phyloP scores from a whole-genome alignment of 2,797 vertebrate species.

The Spea hammondii region DNA sequence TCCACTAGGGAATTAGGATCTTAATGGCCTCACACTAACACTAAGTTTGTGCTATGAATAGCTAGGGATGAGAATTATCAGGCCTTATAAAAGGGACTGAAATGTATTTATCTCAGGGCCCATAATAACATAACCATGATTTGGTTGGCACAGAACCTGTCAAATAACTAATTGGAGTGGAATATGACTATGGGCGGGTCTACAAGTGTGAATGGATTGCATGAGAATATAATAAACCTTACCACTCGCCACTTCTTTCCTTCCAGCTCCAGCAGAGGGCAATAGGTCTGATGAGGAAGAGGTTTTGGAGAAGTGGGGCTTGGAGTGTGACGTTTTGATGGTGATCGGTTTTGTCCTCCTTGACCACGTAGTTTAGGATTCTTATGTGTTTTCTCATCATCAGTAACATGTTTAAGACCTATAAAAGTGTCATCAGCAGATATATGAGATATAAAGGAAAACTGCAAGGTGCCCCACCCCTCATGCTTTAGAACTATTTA shows the following conservation, averaged over 20 bases:
- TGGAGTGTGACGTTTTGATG: slow-evolving; percentile 67
- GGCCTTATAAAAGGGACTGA: too few relatives aligned
- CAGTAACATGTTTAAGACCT: slow-evolving; percentile 90
- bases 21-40: too few relatives aligned
- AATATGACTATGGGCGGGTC: background rate
- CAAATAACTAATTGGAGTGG: too few relatives aligned
- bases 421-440: background rate
- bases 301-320: slow-evolving; percentile 60
- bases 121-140: too few relatives aligned
- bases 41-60: too few relatives aligned
- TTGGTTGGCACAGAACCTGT: too few relatives aligned
- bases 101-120: too few relatives aligned
- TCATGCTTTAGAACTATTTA: too few relatives aligned
- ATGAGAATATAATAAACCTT: slow-evolving; percentile 57
- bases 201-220: background rate
- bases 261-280: slow-evolving; percentile 85
- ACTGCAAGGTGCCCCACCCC: too few relatives aligned
- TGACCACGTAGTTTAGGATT: slow-evolving; percentile 82
- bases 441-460: too few relatives aligned
- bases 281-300: slow-evolving; percentile 67
- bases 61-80: too few relatives aligned
- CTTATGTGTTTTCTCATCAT: slow-evolving; percentile 89
- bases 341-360: slow-evolving; percentile 61
- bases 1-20: too few relatives aligned
- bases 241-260: slow-evolving; percentile 99